Evolutionary conservation across 30 jellyfish, hydroid and myxozoan species (phyloP).

Genomic region (Aurelia sp.): DNA sequence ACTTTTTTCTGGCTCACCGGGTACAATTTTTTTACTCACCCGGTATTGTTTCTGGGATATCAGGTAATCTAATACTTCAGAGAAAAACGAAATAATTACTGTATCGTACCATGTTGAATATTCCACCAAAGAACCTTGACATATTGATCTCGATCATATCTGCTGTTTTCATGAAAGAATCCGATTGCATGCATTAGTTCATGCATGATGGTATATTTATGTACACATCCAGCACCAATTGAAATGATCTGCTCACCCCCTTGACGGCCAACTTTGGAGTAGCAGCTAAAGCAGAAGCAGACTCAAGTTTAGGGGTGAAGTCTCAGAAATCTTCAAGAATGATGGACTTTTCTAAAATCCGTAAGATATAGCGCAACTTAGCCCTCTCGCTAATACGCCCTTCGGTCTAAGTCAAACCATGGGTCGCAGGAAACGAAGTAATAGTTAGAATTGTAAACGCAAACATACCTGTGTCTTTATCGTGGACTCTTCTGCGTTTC

Average conservation of each 20-base stretch:
- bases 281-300: constrained; percentile 25
- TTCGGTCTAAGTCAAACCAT: no score
- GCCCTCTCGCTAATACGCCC: no score
- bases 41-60: no score
- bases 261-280: constrained; percentile 58
- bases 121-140: constrained; percentile 71
- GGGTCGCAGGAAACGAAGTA: no score
- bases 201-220: constrained; percentile 32
- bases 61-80: no score
- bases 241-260: constrained; percentile 71
- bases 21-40: no score
- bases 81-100: neutral
- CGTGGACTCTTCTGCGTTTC: no score
- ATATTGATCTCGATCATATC: constrained; percentile 56
- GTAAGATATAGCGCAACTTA: no score
- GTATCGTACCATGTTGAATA: constrained; percentile 34
- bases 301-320: neutral
- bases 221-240: constrained; percentile 54
- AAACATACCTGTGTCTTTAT: no score
- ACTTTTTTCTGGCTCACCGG: no score
- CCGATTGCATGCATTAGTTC: constrained; percentile 59
- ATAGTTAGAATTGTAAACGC: no score
- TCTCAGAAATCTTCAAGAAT: neutral
- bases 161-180: constrained; percentile 60
- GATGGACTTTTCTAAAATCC: no score